Conservation (phyloP, 2,888 invertebrate species). For the Nudaria mundana region DNA sequence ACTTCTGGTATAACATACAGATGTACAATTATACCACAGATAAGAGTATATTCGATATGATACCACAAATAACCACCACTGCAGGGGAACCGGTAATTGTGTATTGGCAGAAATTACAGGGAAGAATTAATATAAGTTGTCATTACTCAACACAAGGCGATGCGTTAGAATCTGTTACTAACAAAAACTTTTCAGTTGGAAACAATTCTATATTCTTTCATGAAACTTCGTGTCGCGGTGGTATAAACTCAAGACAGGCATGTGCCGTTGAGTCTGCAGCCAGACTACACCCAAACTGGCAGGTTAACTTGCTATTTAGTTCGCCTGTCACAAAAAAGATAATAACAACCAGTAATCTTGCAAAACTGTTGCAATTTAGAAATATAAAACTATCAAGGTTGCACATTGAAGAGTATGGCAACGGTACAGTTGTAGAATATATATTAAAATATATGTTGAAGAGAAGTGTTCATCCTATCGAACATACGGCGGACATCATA, state of each 20-base stretch:
- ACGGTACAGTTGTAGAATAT: slow-evolving; percentile 12
- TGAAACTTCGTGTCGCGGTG: slow-evolving; percentile 17
- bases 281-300: slow-evolving; percentile 11
- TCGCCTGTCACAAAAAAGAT: neutral
- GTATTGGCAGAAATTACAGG: neutral
- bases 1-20: neutral
- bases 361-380: neutral
- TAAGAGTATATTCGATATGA: neutral
- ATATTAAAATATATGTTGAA: slow-evolving; percentile 8
- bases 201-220: slow-evolving; percentile 17
- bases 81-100: neutral
- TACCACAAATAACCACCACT: neutral
- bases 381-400: slow-evolving; percentile 4
- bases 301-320: slow-evolving; percentile 3
- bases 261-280: slow-evolving; percentile 26
- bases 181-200: neutral
- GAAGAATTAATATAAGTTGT: neutral
- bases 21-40: neutral
- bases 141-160: slow-evolving; percentile 1
- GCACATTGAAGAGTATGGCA: neutral
- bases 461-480: slow-evolving; percentile 6
- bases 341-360: neutral
- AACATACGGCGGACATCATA: slow-evolving; percentile 83
- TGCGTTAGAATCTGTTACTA: neutral
- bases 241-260: slow-evolving; percentile 14